Evolutionary conservation across 64 coral and sea anemone genomes (phyloP), one percentile per base, ranked within the genome.

Genomic region (Anthopleura sola): DNA sequence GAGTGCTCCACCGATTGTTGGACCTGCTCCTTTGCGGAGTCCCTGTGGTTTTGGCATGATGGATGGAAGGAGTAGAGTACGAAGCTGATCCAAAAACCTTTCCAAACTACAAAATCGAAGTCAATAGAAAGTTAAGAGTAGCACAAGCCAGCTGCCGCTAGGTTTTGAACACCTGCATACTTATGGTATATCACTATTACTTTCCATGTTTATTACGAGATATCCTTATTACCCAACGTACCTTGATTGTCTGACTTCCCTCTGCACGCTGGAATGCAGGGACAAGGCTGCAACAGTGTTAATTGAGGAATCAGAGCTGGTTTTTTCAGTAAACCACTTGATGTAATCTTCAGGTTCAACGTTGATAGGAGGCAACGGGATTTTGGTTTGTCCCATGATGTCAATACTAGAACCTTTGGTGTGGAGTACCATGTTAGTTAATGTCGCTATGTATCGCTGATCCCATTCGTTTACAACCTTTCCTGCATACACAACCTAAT

Each of bases 321-420:
- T 88, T 80, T 98, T 98, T 48, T 98, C 95, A 12, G 83, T 85
- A 40, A 98, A 98, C 95, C 95, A 98, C 34, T 82, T 69, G 24
- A 85, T 85, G 58, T 98, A 98, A 20, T 98, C 92, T 37, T 75
- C 36, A 9, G 95, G 95, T 48, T 98, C 95, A 26, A 98, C 89
- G 60, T 98, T 98, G 26, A 90, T 83, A 6, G 95, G 92, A 36
- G 95, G 95, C n/a, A 98, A 86, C 37, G 95, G 95, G 19, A 98
- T 40, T 48, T 50, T 82, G 15, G 87, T 36, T 32, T 85, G 60
- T 0, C 95, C 92, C 17, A 98, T 77, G 23, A 98, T 77, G 23
- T 57, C 83, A 3, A 98, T 78, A 13, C 82, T 82, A 29, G 95
- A 98, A 5, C 88, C 78, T 48, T 88, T 62, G 44, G 92, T 83